phyloP scores from a whole-genome alignment of 2,797 vertebrate genomes.

The Clarias platycephalus region DNA sequence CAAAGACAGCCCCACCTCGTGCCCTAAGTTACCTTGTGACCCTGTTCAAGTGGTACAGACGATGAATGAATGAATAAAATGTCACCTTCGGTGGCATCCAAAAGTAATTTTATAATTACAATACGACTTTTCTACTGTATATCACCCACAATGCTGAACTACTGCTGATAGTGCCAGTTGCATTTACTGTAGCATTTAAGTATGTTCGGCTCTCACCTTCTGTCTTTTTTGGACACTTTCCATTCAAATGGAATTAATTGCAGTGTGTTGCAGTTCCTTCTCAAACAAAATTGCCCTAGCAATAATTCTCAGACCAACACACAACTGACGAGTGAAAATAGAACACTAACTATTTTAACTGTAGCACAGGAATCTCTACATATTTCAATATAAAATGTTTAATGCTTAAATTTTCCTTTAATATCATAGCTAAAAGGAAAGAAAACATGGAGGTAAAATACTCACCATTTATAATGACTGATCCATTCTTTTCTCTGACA shows the following conservation, averaged over 20 bases:
- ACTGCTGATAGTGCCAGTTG: neutral
- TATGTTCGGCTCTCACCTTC: neutral
- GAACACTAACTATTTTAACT: neutral
- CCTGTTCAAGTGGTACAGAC: neutral
- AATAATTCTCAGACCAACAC: neutral
- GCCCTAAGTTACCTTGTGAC: neutral
- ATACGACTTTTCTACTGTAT: neutral
- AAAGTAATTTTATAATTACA: slow-evolving; percentile 1
- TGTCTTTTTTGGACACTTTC: neutral
- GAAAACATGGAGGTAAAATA: neutral
- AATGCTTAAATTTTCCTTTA: neutral
- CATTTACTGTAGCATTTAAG: neutral
- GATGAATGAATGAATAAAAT: neutral
- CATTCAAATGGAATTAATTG: neutral
- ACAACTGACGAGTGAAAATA: neutral
- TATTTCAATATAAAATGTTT: neutral
- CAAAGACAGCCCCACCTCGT: neutral
- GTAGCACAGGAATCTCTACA: neutral
- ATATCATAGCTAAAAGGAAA: neutral
- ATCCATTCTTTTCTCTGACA: slow-evolving; percentile 1
- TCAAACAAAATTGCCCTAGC: neutral
- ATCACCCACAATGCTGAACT: neutral
- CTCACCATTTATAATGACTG: neutral
- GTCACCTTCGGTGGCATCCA: neutral
- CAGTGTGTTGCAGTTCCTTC: too few species aligned